Conservation (phyloP, 2,888 invertebrate genomes). For the Cheilosia soror region DNA sequence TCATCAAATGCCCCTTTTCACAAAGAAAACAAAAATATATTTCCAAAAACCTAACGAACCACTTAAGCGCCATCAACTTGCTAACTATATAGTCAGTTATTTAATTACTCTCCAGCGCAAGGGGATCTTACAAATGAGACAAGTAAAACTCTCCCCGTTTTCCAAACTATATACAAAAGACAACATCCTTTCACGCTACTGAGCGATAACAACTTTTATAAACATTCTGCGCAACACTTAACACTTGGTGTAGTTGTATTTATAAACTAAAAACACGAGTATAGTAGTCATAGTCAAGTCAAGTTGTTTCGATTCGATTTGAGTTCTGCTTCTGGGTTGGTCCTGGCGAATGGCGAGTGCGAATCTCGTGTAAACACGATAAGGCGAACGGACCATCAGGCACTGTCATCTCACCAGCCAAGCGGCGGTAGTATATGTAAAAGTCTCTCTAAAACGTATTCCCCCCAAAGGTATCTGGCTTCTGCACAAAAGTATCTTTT, state of each 20-base stretch:
- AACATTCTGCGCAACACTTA: conserved; percentile 53
- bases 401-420: not conserved
- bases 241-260: conserved; percentile 32
- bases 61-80: conserved; percentile 50
- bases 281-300: not conserved
- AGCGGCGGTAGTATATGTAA: conserved; percentile 1
- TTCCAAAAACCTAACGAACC: conserved; percentile 45
- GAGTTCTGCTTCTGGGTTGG: too few species aligned
- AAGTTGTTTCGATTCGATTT: too few species aligned
- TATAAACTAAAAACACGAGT: conserved; percentile 31
- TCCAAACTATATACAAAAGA: not conserved
- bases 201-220: conserved; percentile 56
- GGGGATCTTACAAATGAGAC: not conserved
- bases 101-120: conserved; percentile 48
- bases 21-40: not conserved
- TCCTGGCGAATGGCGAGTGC: too few species aligned
- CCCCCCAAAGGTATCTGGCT: conserved; percentile 14
- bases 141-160: conserved; percentile 7
- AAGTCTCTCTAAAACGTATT: conserved; percentile 17
- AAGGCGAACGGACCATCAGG: conserved; percentile 8
- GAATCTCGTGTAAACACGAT: conserved; percentile 2
- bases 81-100: conserved; percentile 60
- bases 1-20: conserved; percentile 11
- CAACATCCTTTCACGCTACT: conserved; percentile 41
- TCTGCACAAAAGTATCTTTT: conserved; percentile 36